Conservation (phyloP, 1,140 invertebrate species). For the Harpegnathos saltator region DNA sequence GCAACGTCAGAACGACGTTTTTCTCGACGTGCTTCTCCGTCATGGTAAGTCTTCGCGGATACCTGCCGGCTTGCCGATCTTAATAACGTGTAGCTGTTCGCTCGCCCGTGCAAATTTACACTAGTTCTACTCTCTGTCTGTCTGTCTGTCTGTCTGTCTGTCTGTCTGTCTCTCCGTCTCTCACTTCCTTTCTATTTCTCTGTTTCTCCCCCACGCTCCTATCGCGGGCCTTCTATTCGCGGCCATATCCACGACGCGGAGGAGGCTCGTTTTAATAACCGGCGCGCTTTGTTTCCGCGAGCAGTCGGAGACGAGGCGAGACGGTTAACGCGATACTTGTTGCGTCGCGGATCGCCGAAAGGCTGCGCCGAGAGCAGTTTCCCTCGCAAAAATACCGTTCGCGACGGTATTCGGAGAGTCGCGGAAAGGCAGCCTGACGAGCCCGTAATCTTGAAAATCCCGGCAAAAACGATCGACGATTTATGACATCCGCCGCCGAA, state of each 20-base stretch:
- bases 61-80: constrained; percentile 11
- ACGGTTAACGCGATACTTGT: too few species aligned
- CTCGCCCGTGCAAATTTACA: neutral
- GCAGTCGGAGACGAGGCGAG: too few species aligned
- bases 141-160: neutral
- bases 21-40: neutral
- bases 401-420: neutral
- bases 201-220: too few species aligned
- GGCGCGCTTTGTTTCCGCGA: too few species aligned
- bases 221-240: too few species aligned
- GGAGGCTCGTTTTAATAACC: too few species aligned
- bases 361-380: too few species aligned
- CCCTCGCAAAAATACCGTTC: too few species aligned
- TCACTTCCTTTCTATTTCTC: too few species aligned
- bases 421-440: constrained; percentile 15
- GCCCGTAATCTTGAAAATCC: constrained; percentile 45
- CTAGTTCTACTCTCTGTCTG: constrained; percentile 8
- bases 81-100: constrained; percentile 30
- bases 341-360: too few species aligned
- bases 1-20: neutral
- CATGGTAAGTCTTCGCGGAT: constrained; percentile 21
- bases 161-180: neutral
- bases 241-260: too few species aligned
- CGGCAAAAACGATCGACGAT: constrained; percentile 13
- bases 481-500: too few species aligned